Conservation (phyloP, 2,888 invertebrate genomes). For the Anagyrus pseudococci region DNA sequence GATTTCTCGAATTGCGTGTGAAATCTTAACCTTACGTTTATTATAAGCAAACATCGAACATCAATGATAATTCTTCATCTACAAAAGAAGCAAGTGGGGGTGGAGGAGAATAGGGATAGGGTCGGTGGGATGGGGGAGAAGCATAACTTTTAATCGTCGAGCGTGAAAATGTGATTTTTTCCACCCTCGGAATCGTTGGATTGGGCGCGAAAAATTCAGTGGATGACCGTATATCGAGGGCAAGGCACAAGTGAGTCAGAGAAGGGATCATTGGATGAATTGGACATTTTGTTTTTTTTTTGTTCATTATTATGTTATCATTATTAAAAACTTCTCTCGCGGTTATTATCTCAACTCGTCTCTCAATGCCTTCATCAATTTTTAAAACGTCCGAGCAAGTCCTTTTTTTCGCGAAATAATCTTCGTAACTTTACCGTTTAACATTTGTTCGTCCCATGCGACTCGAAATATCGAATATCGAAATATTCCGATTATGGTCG, state of each 20-base stretch:
- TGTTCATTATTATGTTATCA: slow-evolving; percentile 9
- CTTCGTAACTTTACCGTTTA: slow-evolving; percentile 10
- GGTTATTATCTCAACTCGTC: no score
- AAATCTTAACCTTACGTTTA: slow-evolving; percentile 38
- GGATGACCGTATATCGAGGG: slow-evolving; percentile 49
- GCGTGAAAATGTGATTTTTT: no score
- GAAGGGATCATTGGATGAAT: slow-evolving; percentile 38
- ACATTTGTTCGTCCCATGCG: background rate
- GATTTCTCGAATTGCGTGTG: no score
- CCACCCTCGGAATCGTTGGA: no score
- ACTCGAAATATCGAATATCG: no score
- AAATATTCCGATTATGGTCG: no score
- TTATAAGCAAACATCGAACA: slow-evolving; percentile 54
- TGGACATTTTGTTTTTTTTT: slow-evolving; percentile 20
- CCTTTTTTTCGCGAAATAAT: slow-evolving; percentile 9
- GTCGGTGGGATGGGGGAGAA: no score
- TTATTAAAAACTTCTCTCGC: slow-evolving; percentile 1
- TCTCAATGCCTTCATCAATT: slow-evolving; percentile 24
- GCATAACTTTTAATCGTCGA: no score
- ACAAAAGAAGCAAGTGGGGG: no score
- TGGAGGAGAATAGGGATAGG: no score
- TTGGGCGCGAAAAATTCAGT: no score
- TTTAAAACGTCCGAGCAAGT: slow-evolving; percentile 23
- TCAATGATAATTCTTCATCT: slow-evolving; percentile 45
- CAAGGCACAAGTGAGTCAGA: slow-evolving; percentile 58